Percentiles rank a stretch among this genome's conserved stretches.
Conservation (phyloP, 1,140 invertebrate genomes). For the Drosophila hydei region DNA sequence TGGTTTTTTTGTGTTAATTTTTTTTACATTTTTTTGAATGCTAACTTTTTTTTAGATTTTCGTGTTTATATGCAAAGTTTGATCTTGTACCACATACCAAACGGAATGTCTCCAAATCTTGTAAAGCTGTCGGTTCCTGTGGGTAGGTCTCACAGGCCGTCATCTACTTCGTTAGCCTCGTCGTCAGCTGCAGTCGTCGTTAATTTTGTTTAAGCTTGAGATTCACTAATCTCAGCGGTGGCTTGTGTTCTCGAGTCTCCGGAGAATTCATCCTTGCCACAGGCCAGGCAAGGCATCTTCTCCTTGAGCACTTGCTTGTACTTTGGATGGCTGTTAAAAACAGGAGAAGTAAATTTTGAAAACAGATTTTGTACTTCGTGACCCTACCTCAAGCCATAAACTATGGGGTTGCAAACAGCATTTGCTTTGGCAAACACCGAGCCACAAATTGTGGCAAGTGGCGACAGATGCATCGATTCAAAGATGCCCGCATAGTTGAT, state of each 20-base stretch:
- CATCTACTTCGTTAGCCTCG: slow-evolving; percentile 10
- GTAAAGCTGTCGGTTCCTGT: slow-evolving; percentile 62
- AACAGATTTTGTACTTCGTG: background rate
- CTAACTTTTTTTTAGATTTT: slow-evolving; percentile 42
- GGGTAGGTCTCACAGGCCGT: slow-evolving; percentile 17
- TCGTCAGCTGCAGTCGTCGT: slow-evolving; percentile 70
- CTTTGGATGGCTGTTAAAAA: slow-evolving; percentile 87
- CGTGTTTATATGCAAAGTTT: slow-evolving; percentile 57
- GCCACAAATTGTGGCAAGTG: slow-evolving; percentile 88
- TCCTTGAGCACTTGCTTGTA: slow-evolving; percentile 86
- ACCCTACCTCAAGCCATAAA: slow-evolving; percentile 85
- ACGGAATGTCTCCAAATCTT: slow-evolving; percentile 29
- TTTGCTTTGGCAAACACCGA: slow-evolving; percentile 89
- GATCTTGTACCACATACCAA: background rate
- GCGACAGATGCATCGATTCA: slow-evolving; percentile 86
- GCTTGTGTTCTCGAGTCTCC: slow-evolving; percentile 84
- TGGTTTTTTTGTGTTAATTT: slow-evolving; percentile 51
- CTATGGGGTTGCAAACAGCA: slow-evolving; percentile 88
- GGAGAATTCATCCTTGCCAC: slow-evolving; percentile 85
- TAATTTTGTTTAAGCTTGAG: slow-evolving; percentile 62
- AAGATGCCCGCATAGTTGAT: slow-evolving; percentile 90
- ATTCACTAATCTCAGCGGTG: slow-evolving; percentile 78
- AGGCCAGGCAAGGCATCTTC: slow-evolving; percentile 85
- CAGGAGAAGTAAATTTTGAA: background rate
- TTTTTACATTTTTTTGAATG: slow-evolving; percentile 33